Evolutionary conservation across 2,113 vertebrate genomes (phyloP).

Genomic region (Poeciliopsis occidentalis): DNA sequence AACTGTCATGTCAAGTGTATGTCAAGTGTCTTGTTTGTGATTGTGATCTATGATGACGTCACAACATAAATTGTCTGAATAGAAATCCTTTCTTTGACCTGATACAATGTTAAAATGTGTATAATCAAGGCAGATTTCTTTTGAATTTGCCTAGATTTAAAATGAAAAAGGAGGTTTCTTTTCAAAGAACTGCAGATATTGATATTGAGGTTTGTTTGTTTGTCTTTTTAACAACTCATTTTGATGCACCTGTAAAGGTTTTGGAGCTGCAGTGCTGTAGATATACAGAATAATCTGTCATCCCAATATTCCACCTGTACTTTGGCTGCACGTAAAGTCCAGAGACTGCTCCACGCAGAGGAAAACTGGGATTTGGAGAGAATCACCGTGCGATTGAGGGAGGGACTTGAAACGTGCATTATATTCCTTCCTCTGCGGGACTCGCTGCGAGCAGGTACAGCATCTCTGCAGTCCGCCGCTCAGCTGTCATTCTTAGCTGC

Average conservation of each 20-base stretch:
- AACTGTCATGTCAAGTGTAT: too few relatives aligned
- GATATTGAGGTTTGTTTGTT: too few relatives aligned
- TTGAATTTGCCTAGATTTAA: too few relatives aligned
- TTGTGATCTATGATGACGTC: too few relatives aligned
- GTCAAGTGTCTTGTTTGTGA: too few relatives aligned
- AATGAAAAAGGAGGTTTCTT: too few relatives aligned
- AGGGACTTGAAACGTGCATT: conserved; percentile 86
- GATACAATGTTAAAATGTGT: too few relatives aligned
- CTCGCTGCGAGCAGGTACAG: conserved; percentile 75
- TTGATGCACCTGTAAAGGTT: background rate
- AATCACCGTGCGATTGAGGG: conserved; percentile 80
- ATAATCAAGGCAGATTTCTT: too few relatives aligned
- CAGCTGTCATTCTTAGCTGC: conserved; percentile 68
- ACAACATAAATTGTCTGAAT: too few relatives aligned
- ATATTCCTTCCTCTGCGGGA: conserved; percentile 84
- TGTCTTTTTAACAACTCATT: background rate
- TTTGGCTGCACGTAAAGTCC: conserved; percentile 31
- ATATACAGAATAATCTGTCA: too few relatives aligned
- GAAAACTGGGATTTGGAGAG: conserved; percentile 63
- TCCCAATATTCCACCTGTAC: conserved; percentile 53
- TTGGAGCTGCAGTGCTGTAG: background rate
- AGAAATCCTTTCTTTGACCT: too few relatives aligned
- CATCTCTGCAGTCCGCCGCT: conserved; percentile 67
- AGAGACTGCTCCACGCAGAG: conserved; percentile 22
- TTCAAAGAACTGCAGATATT: too few relatives aligned